Percentiles rank a stretch among this genome's conserved stretches.
phyloP scores from a whole-genome alignment of 2,888 invertebrate species.

The Heliconius aoede region DNA sequence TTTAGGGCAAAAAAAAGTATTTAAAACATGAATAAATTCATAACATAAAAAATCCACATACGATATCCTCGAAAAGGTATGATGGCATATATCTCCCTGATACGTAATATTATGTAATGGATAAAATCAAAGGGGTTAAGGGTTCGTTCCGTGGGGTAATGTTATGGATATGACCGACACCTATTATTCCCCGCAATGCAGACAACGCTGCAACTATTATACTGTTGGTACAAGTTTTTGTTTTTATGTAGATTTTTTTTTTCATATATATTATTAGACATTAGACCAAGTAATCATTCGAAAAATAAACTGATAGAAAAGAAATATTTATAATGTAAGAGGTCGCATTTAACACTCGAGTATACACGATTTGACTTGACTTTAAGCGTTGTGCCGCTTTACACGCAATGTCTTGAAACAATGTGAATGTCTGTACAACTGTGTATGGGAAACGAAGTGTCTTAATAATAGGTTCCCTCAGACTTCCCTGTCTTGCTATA shows the following conservation, averaged over 20 bases:
- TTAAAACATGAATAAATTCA: background rate
- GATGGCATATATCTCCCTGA: slow-evolving; percentile 10
- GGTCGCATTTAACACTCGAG: too few relatives aligned
- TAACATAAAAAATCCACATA: background rate
- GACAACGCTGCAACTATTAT: slow-evolving; percentile 62
- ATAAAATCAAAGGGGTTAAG: slow-evolving; percentile 56
- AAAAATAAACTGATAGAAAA: background rate
- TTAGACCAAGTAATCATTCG: too few relatives aligned
- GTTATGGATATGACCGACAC: slow-evolving; percentile 60
- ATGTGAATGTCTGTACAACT: too few relatives aligned
- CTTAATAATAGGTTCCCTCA: too few relatives aligned
- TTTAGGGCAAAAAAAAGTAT: background rate
- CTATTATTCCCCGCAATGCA: slow-evolving; percentile 72
- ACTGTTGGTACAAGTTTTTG: slow-evolving; percentile 47
- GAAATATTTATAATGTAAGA: background rate
- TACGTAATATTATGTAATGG: slow-evolving; percentile 39
- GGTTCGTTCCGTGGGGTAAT: slow-evolving; percentile 47
- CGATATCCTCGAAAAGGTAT: slow-evolving; percentile 12
- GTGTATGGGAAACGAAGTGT: too few relatives aligned
- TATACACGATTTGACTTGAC: too few relatives aligned
- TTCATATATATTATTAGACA: too few relatives aligned
- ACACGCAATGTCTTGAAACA: too few relatives aligned
- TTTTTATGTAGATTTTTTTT: slow-evolving; percentile 22
- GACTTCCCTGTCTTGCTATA: too few relatives aligned
- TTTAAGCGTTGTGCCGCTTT: too few relatives aligned